Evolutionary conservation across 35 echinoderm and acorn worm genomes (phyloP), one percentile per base, ranked within the genome.

Genomic region (Ophiothrix spiculata): DNA sequence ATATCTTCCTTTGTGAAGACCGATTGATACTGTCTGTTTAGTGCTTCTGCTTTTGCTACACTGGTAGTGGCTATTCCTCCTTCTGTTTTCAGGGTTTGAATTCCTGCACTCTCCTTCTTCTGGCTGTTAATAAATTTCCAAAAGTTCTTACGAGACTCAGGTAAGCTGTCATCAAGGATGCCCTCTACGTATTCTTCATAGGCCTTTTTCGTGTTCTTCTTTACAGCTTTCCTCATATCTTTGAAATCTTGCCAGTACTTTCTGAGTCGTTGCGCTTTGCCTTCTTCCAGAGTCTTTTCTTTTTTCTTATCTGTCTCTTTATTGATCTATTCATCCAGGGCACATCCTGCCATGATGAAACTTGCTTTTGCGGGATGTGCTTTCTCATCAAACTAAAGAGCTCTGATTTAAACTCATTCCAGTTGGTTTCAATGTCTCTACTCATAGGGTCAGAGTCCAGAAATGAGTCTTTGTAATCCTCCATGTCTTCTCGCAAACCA

Each of bases 91-190:
- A 84, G 19, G 14, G 82, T 73, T 28, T 46, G 45, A 25, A 86
- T 86, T 21, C 84, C 75, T 1, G 74, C 23, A 78, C 38, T 40
- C 74, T 86, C 84, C 25, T 85, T 85, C n/a, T 39, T 86, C 41
- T 78, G 84, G 74, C 39, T 78, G 23, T 86, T 86, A 31, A 86
- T 86, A 35, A 86, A 86, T n/a, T 78, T 15, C 84, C 84, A 86
- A 31, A 86, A n/a, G n/a, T 80, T 32, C 0, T 49, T 81, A 0
- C 37, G 39, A 38, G 79, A 39, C 37, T 40, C 84, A 78, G 77
- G 35, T 86, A 39, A 38, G 31, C 34, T 41, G 81, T 77, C 35
- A 21, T 78, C 75, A 13, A 84, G 74, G 11, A 84, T 73, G 36
- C 56, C 35, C 8, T 37, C 82, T 34, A 86, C 39, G 46, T 86